Percentiles rank a stretch among this genome's conserved stretches.
Conservation (phyloP, 1,140 invertebrate genomes). For the Anoplophora glabripennis region DNA sequence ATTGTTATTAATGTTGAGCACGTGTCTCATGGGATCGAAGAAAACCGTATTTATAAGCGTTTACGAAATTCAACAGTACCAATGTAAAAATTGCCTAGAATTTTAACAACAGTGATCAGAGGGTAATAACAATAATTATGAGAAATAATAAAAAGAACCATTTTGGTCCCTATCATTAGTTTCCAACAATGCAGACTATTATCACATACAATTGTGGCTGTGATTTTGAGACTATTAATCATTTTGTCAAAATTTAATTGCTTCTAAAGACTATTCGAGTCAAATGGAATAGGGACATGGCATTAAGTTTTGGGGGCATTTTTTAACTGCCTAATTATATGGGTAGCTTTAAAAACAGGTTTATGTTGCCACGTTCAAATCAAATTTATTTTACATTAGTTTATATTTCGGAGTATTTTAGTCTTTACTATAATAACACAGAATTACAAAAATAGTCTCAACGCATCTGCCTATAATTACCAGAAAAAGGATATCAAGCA, state of each 20-base stretch:
- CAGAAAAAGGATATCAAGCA: neutral
- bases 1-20: neutral
- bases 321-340: conserved; percentile 30
- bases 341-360: conserved; percentile 21
- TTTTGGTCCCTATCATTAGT: conserved; percentile 30
- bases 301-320: conserved; percentile 22
- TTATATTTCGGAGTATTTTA: conserved; percentile 7
- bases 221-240: conserved; percentile 34
- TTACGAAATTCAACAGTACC: neutral
- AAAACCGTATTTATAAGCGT: neutral
- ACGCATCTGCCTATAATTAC: conserved; percentile 17
- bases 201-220: conserved; percentile 30
- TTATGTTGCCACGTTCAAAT: conserved; percentile 18
- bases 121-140: conserved; percentile 15
- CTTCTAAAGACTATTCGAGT: conserved; percentile 29
- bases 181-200: conserved; percentile 24
- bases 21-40: neutral
- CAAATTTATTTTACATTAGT: conserved; percentile 24
- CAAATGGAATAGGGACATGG: conserved; percentile 23
- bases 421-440: conserved; percentile 17
- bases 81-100: neutral
- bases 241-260: conserved; percentile 37
- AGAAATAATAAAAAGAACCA: conserved; percentile 18
- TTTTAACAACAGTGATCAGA: conserved; percentile 16
- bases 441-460: conserved; percentile 16